Conservation (phyloP, 2,888 invertebrate species). For the Pseudolycoriella hygida region DNA sequence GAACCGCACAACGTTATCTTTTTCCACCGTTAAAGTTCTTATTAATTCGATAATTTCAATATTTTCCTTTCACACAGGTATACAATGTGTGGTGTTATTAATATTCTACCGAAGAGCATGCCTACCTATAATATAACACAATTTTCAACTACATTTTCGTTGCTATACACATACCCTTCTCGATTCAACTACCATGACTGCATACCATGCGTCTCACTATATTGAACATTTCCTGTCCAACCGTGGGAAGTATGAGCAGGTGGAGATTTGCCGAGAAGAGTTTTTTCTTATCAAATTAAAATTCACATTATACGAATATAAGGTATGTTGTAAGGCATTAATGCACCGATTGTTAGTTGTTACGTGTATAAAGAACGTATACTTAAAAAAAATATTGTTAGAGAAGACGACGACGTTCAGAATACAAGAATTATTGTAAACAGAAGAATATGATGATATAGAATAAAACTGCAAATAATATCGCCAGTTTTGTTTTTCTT, state of each 20-base stretch:
- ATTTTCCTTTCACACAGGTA: neutral
- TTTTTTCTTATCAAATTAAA: neutral
- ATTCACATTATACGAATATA: neutral
- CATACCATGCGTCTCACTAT: too few relatives aligned
- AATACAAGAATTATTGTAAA: neutral
- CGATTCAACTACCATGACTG: too few relatives aligned
- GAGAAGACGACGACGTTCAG: neutral
- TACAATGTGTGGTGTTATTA: too few relatives aligned
- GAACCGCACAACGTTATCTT: too few relatives aligned
- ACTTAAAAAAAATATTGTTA: neutral
- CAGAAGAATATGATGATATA: neutral
- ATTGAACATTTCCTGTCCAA: conserved; percentile 8
- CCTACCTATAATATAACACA: too few relatives aligned
- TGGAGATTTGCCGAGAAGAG: conserved; percentile 5
- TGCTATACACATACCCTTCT: too few relatives aligned
- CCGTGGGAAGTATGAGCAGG: conserved; percentile 8
- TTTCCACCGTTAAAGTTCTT: neutral
- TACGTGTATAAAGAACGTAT: too few relatives aligned
- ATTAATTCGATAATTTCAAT: conserved; percentile 1
- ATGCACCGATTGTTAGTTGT: too few relatives aligned
- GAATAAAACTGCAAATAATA: neutral
- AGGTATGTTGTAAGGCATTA: too few relatives aligned
- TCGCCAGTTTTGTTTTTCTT: too few relatives aligned
- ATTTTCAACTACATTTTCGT: too few relatives aligned
- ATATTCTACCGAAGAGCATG: too few relatives aligned